These are phyloP conservation scores for Pantherophis guttatus DNA, from an alignment of 2,113 vertebrate species.

Conservation along the genomic window DNA sequence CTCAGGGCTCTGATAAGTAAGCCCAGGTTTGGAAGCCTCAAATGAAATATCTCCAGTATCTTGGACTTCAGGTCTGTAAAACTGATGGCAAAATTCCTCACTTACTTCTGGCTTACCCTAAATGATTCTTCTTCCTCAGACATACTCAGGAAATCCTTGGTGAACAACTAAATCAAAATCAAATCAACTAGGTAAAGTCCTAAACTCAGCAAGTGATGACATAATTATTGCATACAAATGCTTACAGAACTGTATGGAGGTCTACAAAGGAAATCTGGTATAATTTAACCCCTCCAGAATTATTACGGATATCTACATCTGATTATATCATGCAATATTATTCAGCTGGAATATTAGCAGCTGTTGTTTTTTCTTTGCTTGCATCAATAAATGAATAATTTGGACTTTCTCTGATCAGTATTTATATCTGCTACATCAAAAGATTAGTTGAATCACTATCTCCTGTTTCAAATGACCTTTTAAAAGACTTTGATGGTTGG, in stretches of 20 bases:
- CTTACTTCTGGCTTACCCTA: not conserved
- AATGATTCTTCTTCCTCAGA: not conserved
- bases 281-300: not conserved
- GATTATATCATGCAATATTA: not conserved
- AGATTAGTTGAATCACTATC: not conserved
- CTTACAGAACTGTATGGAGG: not conserved
- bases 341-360: not conserved
- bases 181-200: not conserved
- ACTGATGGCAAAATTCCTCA: not conserved
- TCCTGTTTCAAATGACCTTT: constrained; percentile 16
- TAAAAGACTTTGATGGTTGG: constrained; percentile 28
- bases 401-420: constrained; percentile 13
- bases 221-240: not conserved
- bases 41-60: not conserved
- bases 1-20: not conserved
- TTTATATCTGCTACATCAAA: not conserved
- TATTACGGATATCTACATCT: not conserved
- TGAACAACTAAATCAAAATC: not conserved
- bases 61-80: not conserved
- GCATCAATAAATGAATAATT: not conserved
- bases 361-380: not conserved
- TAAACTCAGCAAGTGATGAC: not conserved
- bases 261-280: not conserved
- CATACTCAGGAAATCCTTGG: not conserved
- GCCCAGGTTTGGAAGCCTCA: not conserved